phyloP scores from a whole-genome alignment of 2,797 vertebrate genomes.

The Todus mexicanus region DNA sequence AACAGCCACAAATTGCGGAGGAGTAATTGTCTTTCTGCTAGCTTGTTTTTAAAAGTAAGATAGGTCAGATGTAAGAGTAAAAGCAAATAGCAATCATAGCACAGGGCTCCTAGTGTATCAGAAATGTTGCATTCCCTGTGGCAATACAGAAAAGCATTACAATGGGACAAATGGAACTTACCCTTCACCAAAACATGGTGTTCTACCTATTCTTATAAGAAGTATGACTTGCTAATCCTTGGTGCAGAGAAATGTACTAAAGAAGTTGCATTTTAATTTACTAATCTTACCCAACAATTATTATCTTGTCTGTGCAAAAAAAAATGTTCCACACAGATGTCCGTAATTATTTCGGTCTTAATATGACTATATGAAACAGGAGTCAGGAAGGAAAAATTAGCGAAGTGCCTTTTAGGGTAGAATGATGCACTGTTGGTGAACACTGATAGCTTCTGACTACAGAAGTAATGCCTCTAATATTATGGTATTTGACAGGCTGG shows the following conservation, averaged over 20 bases:
- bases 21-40: conserved; percentile 6
- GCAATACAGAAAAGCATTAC: neutral
- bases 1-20: neutral
- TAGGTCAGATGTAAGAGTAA: neutral
- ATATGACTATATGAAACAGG: neutral
- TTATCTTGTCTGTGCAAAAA: neutral
- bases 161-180: neutral
- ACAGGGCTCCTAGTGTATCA: neutral
- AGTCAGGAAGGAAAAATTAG: neutral
- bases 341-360: neutral
- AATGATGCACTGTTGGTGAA: neutral
- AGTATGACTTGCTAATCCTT: neutral
- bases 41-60: conserved; percentile 17
- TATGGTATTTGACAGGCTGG: neutral
- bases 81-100: neutral
- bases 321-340: neutral
- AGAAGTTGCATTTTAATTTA: neutral
- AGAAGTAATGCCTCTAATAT: neutral
- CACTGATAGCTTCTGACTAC: neutral
- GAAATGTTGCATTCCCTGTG: neutral
- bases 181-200: neutral
- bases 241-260: neutral
- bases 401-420: neutral
- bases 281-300: neutral
- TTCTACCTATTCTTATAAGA: neutral